Percentiles rank a stretch among this genome's conserved stretches.
Evolutionary conservation across 2,113 vertebrate genomes (phyloP).

Genomic region (Tursiops truncatus): DNA sequence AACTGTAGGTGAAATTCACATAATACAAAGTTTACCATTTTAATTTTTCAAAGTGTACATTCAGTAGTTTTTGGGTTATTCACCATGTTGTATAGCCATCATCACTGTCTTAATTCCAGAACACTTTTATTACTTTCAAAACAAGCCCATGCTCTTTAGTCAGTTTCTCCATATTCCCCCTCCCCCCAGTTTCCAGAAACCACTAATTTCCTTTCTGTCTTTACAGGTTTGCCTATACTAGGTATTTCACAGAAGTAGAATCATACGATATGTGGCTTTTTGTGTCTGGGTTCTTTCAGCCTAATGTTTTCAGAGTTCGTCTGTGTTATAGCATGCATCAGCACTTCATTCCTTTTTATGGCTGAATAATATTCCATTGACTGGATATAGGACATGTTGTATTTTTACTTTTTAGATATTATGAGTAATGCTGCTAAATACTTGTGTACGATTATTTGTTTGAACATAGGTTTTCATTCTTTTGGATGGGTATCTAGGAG

Average conservation of each 20-base stretch:
- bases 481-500: neutral
- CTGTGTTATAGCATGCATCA: neutral
- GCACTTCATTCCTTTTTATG: neutral
- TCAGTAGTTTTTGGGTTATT: neutral
- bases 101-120: neutral
- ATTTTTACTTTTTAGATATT: neutral
- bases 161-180: neutral
- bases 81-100: neutral
- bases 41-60: neutral
- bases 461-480: neutral
- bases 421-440: neutral
- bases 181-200: neutral
- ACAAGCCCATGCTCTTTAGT: neutral
- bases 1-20: neutral
- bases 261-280: neutral
- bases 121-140: neutral
- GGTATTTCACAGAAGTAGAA: neutral
- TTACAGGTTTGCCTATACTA: neutral
- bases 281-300: neutral
- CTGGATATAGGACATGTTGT: neutral
- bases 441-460: neutral
- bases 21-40: neutral
- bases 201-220: neutral
- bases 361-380: neutral
- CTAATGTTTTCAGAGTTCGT: neutral